Evolutionary conservation across 2,888 invertebrate genomes (phyloP), one percentile per base, ranked within the genome.

Genomic region (Lordiphosa andalusiaca): DNA sequence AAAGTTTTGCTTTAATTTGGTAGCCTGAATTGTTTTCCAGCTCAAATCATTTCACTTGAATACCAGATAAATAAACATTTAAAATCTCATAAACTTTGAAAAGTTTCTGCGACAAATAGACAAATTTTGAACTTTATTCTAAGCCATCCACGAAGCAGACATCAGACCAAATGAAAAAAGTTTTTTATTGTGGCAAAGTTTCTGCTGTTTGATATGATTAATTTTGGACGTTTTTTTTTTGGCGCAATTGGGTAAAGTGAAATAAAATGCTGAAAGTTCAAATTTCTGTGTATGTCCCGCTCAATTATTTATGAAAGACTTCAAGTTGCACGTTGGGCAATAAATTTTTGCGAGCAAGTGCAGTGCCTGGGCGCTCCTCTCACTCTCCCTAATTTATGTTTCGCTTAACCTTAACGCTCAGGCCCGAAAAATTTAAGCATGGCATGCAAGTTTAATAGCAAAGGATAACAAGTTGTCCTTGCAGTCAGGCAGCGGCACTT

Each of bases 391-490:
- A 71, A 81, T 78, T 78, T 78, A 78, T 84, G 77, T 81, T 60
- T 57, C 56, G 69, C 69, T 78, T 84, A 84, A 84, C 78, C 82
- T 84, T 77, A 81, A 73, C 67, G 77, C 84, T 84, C 78, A 78
- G 68, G 65, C 73, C 64, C 60, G n/a, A n/a, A 82, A 30, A 30
- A 84, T 84, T 84, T 77, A 84, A 67, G 25, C 74, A 73, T 65
- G 52, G 53, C 73, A 77, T 78, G 77, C 74, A 84, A 69, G 82
- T 81, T 84, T 84, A 78, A 78, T 84, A 65, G 66, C 30, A 76
- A 61, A 47, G 44, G 58, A 50, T 49, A 39, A 52, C 52, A 30
- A 44, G 52, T 25, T 52, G 65, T 67, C 67, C 65, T 67, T 68
- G 68, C n/a, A 46, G 40, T 40, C 21, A 16, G 16, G 16, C 47